phyloP scores from a whole-genome alignment of 2,888 invertebrate species.

The Yponomeuta cagnagella region DNA sequence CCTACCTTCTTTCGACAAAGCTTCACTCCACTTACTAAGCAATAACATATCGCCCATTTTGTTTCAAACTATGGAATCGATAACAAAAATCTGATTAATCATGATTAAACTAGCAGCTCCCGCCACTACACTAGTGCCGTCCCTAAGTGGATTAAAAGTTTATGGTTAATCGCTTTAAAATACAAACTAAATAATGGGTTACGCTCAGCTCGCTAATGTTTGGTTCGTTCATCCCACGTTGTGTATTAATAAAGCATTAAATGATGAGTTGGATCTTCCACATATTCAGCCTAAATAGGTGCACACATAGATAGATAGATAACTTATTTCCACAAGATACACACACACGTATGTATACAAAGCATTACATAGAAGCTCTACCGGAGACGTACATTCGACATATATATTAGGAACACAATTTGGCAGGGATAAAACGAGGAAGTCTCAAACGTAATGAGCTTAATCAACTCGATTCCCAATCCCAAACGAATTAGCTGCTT shows the following conservation, averaged over 20 bases:
- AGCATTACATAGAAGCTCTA: background rate
- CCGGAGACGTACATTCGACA: background rate
- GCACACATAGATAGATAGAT: too few species aligned
- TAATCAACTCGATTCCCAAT: slow-evolving; percentile 2
- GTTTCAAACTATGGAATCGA: background rate
- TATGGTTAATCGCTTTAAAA: background rate
- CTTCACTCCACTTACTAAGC: too few species aligned
- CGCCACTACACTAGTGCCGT: background rate
- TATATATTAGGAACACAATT: background rate
- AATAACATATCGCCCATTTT: slow-evolving; percentile 15
- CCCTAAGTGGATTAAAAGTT: slow-evolving; percentile 9
- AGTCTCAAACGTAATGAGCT: background rate
- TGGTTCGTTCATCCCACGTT: background rate
- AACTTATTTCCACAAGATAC: too few species aligned
- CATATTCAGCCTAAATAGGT: too few species aligned
- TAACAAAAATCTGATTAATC: background rate
- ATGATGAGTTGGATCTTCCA: too few species aligned
- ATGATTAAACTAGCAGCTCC: background rate
- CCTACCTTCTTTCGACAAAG: too few species aligned
- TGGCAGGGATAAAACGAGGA: background rate
- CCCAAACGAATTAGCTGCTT: background rate
- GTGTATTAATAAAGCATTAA: background rate
- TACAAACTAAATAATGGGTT: slow-evolving; percentile 12
- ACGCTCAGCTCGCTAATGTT: background rate
- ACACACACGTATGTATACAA: too few species aligned